phyloP scores from a whole-genome alignment of 2,797 vertebrate genomes.

The Acrossocheilus wenchowensis region DNA sequence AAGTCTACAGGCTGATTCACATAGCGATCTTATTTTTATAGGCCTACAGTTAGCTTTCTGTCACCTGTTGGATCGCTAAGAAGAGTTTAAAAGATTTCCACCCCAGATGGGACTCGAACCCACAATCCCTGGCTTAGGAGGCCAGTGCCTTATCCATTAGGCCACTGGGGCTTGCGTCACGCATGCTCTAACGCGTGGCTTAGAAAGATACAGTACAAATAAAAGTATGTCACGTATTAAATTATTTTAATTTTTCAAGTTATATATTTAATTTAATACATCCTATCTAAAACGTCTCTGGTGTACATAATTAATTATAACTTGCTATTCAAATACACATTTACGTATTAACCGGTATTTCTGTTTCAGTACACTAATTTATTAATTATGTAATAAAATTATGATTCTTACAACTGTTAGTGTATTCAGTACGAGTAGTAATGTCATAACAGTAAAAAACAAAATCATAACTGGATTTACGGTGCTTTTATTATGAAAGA shows the following conservation, averaged over 20 bases:
- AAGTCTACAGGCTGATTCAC: too few species aligned
- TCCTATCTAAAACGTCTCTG: neutral
- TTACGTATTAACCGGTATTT: neutral
- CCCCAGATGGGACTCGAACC: slow-evolving; percentile 63
- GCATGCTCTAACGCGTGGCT: rapidly evolving
- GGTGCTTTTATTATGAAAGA: slow-evolving; percentile 54
- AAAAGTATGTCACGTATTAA: neutral
- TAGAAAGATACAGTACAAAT: neutral
- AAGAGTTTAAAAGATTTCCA: neutral
- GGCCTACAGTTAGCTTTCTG: neutral
- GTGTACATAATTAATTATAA: neutral
- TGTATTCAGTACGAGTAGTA: neutral
- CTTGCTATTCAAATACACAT: neutral
- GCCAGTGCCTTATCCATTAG: slow-evolving; percentile 68
- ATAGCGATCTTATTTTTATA: too few species aligned
- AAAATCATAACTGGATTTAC: neutral
- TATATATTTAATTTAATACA: neutral
- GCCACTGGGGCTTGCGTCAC: slow-evolving; percentile 57
- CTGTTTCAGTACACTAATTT: neutral
- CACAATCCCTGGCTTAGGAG: slow-evolving; percentile 66
- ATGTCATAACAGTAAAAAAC: neutral
- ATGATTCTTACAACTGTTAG: neutral
- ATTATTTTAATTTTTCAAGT: too few species aligned
- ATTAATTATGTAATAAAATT: neutral
- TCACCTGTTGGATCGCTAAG: neutral